phyloP scores from a whole-genome alignment of 1,140 invertebrate species.

The Drosophila kanapiae region DNA sequence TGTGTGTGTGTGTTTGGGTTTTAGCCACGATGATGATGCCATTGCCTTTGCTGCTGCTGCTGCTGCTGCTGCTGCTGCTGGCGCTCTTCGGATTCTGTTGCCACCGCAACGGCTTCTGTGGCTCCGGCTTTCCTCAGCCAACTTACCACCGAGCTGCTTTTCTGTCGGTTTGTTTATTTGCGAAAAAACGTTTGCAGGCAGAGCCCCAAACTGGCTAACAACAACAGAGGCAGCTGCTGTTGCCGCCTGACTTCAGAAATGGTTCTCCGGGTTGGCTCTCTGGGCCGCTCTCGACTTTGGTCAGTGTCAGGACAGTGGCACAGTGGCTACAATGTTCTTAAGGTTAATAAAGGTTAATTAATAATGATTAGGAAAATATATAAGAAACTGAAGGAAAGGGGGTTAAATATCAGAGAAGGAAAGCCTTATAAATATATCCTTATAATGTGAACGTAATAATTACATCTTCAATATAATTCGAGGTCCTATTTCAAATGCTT shows the following conservation, averaged over 20 bases:
- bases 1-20: slow-evolving; percentile 26
- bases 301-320: slow-evolving; percentile 5
- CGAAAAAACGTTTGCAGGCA: slow-evolving; percentile 63
- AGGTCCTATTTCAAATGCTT: no score
- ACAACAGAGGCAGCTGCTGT: slow-evolving; percentile 25
- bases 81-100: slow-evolving; percentile 32
- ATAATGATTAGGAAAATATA: background rate
- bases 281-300: slow-evolving; percentile 9
- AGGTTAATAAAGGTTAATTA: no score
- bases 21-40: slow-evolving; percentile 69
- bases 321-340: background rate
- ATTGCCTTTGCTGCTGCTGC: slow-evolving; percentile 68
- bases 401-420: background rate
- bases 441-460: background rate
- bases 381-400: background rate
- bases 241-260: slow-evolving; percentile 11
- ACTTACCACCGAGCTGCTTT: slow-evolving; percentile 7
- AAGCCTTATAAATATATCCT: no score
- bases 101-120: slow-evolving; percentile 34
- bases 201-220: slow-evolving; percentile 28
- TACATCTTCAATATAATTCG: no score
- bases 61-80: slow-evolving; percentile 41
- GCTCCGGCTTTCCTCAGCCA: slow-evolving; percentile 37
- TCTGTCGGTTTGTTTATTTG: slow-evolving; percentile 73
- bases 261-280: slow-evolving; percentile 6